A percentile compares a stretch with the other conserved stretches of the same genome.
These are phyloP conservation scores for Cyclina sinensis DNA, from an alignment of 1,140 invertebrate species.

Conservation along the genomic window DNA sequence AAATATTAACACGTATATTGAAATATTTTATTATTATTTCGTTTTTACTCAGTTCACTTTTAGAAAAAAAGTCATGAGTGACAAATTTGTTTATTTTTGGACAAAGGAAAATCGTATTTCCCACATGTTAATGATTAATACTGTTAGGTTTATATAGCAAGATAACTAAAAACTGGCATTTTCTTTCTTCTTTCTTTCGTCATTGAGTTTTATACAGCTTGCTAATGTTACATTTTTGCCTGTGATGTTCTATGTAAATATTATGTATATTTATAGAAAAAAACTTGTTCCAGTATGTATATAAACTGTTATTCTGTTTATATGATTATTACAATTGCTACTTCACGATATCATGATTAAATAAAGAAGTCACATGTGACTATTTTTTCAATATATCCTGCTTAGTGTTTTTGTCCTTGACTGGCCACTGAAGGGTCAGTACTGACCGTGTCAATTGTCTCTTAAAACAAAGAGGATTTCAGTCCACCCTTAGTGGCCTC, in stretches of 20 bases:
- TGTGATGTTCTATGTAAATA: slow-evolving; percentile 69
- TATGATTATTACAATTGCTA: slow-evolving; percentile 61
- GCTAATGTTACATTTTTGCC: slow-evolving; percentile 46
- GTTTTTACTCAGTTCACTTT: neutral
- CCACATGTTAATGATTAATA: neutral
- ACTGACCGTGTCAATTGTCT: no score
- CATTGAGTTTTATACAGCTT: slow-evolving; percentile 43
- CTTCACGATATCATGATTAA: slow-evolving; percentile 68
- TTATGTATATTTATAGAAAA: slow-evolving; percentile 67
- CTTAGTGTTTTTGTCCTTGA: slow-evolving; percentile 1
- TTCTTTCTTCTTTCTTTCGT: neutral
- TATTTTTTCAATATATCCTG: slow-evolving; percentile 68
- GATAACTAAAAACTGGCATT: slow-evolving; percentile 1
- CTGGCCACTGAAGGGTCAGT: neutral
- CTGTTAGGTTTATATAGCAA: slow-evolving; percentile 53
- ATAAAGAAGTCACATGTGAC: slow-evolving; percentile 69
- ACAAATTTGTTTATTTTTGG: neutral
- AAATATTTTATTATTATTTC: neutral
- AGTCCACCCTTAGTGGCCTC: no score
- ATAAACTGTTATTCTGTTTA: slow-evolving; percentile 61
- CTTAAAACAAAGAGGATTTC: no score
- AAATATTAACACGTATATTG: no score
- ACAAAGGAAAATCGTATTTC: slow-evolving; percentile 23
- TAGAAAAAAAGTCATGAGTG: neutral
- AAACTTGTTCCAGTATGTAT: slow-evolving; percentile 52